Percentiles rank a stretch among this genome's conserved stretches.
Conservation (phyloP, 2,797 vertebrate species). For the Tokudaia muenninki region DNA sequence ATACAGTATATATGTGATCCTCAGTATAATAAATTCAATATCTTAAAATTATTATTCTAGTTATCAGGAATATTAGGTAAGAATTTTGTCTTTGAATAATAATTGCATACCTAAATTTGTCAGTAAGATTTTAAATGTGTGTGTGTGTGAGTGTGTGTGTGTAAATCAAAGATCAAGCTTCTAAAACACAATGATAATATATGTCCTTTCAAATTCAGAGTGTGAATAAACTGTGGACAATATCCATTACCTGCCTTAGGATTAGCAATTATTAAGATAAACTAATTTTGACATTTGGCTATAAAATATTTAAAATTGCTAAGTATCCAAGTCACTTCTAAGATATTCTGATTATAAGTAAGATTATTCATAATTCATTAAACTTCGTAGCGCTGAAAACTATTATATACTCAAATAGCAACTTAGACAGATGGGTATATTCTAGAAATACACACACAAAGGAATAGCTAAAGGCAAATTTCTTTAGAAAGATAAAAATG, state of each 20-base stretch:
- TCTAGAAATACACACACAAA: constrained; percentile 11
- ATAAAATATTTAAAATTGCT: not conserved
- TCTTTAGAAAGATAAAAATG: constrained; percentile 64
- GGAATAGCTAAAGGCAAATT: not conserved
- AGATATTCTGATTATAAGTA: not conserved
- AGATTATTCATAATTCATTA: constrained; percentile 9
- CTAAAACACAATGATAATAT: not conserved
- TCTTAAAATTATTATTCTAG: not conserved
- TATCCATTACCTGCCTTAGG: not conserved
- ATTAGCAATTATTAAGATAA: not conserved
- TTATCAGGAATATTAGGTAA: not conserved
- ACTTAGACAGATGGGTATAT: not conserved
- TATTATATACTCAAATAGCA: constrained; percentile 44
- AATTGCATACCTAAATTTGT: not conserved
- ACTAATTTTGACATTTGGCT: not conserved
- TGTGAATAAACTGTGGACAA: not conserved
- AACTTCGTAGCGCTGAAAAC: constrained; percentile 6
- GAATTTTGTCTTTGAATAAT: not conserved
- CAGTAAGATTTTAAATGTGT: not conserved
- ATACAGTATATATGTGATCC: not conserved
- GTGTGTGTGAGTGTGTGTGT: too few species aligned
- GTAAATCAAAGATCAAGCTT: not conserved
- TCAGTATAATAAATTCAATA: not conserved
- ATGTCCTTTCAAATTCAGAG: not conserved
- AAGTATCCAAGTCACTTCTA: not conserved